Evolutionary conservation across 2,113 vertebrate species (phyloP).

Genomic region (Otus sunia): DNA sequence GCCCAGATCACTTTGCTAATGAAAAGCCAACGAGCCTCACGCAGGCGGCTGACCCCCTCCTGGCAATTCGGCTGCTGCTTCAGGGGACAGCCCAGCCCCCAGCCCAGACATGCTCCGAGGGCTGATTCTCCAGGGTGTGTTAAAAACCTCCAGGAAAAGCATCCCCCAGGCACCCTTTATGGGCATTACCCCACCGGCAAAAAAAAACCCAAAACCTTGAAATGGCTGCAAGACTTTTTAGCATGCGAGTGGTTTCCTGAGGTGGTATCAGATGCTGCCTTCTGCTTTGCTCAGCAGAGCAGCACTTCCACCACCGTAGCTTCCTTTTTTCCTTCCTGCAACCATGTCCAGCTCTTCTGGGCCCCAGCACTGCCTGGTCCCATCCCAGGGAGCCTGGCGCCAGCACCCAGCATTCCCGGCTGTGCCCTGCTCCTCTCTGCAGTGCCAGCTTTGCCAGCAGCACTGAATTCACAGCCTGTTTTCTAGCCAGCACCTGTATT

Average conservation of each 20-base stretch:
- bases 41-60: not conserved
- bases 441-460: not conserved
- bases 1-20: accelerated
- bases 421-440: not conserved
- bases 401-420: accelerated
- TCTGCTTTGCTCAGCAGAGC: not conserved
- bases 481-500: not conserved
- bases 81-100: not conserved
- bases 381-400: not conserved
- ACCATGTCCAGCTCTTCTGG: not conserved
- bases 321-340: not conserved
- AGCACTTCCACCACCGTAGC: accelerated
- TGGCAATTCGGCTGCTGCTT: not conserved
- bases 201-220: not conserved
- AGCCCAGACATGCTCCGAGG: not conserved
- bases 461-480: accelerated
- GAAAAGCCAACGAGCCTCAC: accelerated
- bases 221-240: not conserved
- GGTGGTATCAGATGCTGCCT: not conserved
- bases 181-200: not conserved
- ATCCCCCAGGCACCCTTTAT: not conserved
- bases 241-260: not conserved
- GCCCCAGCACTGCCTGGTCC: not conserved
- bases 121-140: accelerated
- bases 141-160: not conserved